These are phyloP conservation scores for Lacanobia oleracea DNA, from an alignment of 2,888 invertebrate genomes.

Conservation along the genomic window DNA sequence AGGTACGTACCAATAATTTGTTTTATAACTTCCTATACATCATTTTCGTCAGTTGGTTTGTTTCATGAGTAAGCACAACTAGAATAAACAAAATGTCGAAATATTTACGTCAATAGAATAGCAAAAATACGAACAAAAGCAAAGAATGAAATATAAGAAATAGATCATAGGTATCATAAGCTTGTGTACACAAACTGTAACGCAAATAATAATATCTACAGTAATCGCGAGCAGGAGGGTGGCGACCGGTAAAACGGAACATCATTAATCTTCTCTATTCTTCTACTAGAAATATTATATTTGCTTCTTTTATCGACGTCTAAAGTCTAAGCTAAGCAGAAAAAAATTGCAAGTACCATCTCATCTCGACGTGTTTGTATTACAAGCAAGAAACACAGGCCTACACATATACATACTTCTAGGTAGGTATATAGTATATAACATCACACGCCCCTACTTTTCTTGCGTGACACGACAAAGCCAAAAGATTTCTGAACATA, in stretches of 20 bases:
- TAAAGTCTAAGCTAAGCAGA: constrained; percentile 44
- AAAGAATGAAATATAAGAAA: constrained; percentile 36
- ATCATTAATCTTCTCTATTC: constrained; percentile 66
- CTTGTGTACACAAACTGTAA: constrained; percentile 21
- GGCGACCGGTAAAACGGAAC: constrained; percentile 50
- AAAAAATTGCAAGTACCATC: constrained; percentile 50
- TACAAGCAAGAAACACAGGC: constrained; percentile 17
- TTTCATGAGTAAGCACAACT: background rate
- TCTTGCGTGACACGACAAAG: constrained; percentile 45
- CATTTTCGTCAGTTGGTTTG: background rate
- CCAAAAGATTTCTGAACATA: constrained; percentile 31
- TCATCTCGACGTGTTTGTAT: constrained; percentile 43
- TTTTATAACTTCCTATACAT: background rate
- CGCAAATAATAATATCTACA: constrained; percentile 40
- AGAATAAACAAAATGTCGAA: background rate
- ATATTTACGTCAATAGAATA: constrained; percentile 9
- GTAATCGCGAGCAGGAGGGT: constrained; percentile 24
- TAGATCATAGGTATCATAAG: constrained; percentile 23
- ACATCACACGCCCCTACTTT: constrained; percentile 34
- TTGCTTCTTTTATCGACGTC: constrained; percentile 47
- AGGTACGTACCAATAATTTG: background rate
- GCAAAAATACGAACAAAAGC: constrained; percentile 18
- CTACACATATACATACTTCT: constrained; percentile 5
- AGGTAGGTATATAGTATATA: background rate
- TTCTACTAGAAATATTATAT: constrained; percentile 61